phyloP scores from a whole-genome alignment of 2,797 vertebrate species.

The Centroberyx gerrardi region DNA sequence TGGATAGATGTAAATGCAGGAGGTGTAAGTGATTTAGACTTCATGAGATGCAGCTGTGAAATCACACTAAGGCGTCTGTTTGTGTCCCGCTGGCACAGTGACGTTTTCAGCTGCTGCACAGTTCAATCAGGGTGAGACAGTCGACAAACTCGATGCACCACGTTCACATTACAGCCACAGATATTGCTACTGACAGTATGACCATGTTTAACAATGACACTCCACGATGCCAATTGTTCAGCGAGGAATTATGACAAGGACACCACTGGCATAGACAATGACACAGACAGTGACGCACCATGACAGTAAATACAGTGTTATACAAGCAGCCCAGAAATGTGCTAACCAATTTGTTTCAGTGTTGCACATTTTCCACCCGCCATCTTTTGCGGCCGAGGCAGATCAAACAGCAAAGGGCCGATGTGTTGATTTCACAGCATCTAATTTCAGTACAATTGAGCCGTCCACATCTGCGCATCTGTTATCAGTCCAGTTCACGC shows the following conservation, averaged over 20 bases:
- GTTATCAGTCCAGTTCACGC: constrained; percentile 26
- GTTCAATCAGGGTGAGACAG: not conserved
- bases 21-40: constrained; percentile 20
- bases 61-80: constrained; percentile 2
- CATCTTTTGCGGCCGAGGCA: not conserved
- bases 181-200: constrained; percentile 15
- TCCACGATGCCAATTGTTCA: constrained; percentile 17
- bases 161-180: constrained; percentile 12
- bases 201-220: constrained; percentile 2
- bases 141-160: not conserved
- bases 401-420: not conserved
- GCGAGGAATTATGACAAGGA: not conserved
- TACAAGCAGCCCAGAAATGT: not conserved
- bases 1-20: constrained; percentile 20
- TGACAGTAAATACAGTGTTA: constrained; percentile 6
- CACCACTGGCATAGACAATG: constrained; percentile 15
- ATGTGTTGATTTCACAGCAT: constrained; percentile 30
- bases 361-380: not conserved
- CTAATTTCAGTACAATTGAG: constrained; percentile 11
- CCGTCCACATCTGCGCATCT: constrained; percentile 19
- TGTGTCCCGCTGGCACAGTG: not conserved
- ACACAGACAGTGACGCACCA: constrained; percentile 10
- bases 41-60: constrained; percentile 46
- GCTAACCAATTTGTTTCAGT: not conserved
- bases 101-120: not conserved